phyloP scores from a whole-genome alignment of 1,140 invertebrate species.

The Drosophila punjabiensis region DNA sequence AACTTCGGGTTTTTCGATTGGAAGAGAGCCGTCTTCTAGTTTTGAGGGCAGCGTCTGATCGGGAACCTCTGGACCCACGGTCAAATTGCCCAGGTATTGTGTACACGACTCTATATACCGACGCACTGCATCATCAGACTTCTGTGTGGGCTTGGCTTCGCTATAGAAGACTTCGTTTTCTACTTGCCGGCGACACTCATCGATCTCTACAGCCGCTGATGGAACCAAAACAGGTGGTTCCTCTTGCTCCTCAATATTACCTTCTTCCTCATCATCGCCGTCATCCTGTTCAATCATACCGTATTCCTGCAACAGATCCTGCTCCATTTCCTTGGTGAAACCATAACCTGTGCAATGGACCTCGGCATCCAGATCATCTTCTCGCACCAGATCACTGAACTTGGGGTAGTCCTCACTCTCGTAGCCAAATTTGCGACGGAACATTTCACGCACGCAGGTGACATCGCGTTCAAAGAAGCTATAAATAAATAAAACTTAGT shows the following conservation, averaged over 20 bases:
- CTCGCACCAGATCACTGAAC: slow-evolving; percentile 94
- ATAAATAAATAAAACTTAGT: slow-evolving; percentile 19
- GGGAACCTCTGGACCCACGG: slow-evolving; percentile 54
- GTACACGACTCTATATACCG: slow-evolving; percentile 84
- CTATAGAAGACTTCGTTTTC: slow-evolving; percentile 84
- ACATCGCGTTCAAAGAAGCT: slow-evolving; percentile 98
- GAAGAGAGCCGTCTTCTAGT: neutral
- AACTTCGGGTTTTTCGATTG: neutral
- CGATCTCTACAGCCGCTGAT: slow-evolving; percentile 85
- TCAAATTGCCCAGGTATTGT: slow-evolving; percentile 77
- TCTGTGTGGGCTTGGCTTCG: slow-evolving; percentile 63
- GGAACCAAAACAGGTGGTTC: slow-evolving; percentile 59
- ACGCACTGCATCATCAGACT: slow-evolving; percentile 76
- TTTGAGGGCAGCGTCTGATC: slow-evolving; percentile 34
- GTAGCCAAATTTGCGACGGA: slow-evolving; percentile 95
- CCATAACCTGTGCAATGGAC: slow-evolving; percentile 96
- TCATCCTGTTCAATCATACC: slow-evolving; percentile 77
- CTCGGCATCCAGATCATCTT: slow-evolving; percentile 94
- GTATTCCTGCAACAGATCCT: slow-evolving; percentile 88
- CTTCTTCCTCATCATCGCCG: slow-evolving; percentile 62
- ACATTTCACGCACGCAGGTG: slow-evolving; percentile 96
- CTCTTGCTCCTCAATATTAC: slow-evolving; percentile 26
- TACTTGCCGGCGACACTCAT: slow-evolving; percentile 86
- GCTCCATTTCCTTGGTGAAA: slow-evolving; percentile 94
- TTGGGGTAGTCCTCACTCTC: slow-evolving; percentile 95